Base-by-base conservation (phyloP, 92 coral and sea anemone species). In the Epizoanthus scotinus region DNA sequence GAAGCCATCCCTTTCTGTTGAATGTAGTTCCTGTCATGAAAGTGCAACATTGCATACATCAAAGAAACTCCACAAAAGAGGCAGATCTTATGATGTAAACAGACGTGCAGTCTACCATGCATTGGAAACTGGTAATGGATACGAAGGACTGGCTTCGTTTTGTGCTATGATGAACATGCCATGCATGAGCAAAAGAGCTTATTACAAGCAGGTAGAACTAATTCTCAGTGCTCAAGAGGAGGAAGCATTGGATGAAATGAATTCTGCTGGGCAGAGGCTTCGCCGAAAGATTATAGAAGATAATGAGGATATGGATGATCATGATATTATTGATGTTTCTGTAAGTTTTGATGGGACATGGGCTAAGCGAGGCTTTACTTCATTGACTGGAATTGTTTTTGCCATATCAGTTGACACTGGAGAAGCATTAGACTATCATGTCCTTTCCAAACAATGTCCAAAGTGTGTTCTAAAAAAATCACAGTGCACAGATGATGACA, bases 371-470 rank as follows among this genome's bases (percentile, higher is more conserved):
- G 83, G 83, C 0, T 84, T 74, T 27, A 86, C 86, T 69, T 81
- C 89, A n/a, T 49, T 86, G 25, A 71, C 70, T 60, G 86, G 89
- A 60, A 65, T 86, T 58, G 89, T 86, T 62, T 86, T 86, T 86
- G 79, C 56, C 6, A 86, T 86, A 26, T 63, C 89, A 63, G 44
- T 72, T 40, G 89, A 86, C 68, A 86, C 82, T 63, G 89, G 89
- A 47, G 82, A 86, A 59, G 90, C 77, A 5, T 78, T 86, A 29
- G 80, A 86, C 81, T 75, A 82, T 28, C 62, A 74, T 36, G 90
- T 82, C 6, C 5, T 86, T 63, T 82, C 86, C 2, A 86, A 82
- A 82, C 44, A 73, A 73, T 81, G 79, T 53, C 78, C 63, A 68
- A 81, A 69, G 63, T 68, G 78, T 67, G 27, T 59, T 12, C 82